Percentiles rank a stretch among this genome's conserved stretches.
These are phyloP conservation scores for Oscheius sp. DNA, from an alignment of 1,140 invertebrate species.

Conservation along the genomic window DNA sequence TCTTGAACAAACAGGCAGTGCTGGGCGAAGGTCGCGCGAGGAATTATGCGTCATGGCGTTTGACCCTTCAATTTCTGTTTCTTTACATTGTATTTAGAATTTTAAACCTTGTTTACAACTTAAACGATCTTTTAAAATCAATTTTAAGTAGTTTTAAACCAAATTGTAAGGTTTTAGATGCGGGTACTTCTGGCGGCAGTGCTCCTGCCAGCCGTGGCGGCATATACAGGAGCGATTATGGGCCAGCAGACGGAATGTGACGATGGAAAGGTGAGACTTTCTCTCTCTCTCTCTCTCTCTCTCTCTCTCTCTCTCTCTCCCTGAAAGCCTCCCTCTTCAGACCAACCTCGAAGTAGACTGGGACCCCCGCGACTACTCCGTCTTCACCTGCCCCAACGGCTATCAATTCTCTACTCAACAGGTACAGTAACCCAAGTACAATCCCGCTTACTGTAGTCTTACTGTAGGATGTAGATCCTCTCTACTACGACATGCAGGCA, in stretches of 20 bases:
- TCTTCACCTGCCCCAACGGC: conserved; percentile 70
- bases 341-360: conserved; percentile 72
- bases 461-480: conserved; percentile 17
- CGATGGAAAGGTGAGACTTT: conserved; percentile 69
- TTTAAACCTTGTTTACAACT: too few relatives aligned
- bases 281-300: conserved; percentile 5
- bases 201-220: neutral
- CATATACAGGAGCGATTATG: conserved; percentile 67
- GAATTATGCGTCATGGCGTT: too few relatives aligned
- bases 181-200: neutral
- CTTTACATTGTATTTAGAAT: too few relatives aligned
- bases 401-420: conserved; percentile 47
- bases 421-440: neutral
- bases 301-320: conserved; percentile 2
- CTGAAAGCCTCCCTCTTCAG: conserved; percentile 64
- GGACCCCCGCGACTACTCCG: conserved; percentile 67
- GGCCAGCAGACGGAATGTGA: conserved; percentile 69
- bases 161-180: neutral
- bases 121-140: too few relatives aligned
- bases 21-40: too few relatives aligned
- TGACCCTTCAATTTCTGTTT: too few relatives aligned
- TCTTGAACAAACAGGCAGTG: too few relatives aligned
- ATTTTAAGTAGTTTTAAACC: too few relatives aligned
- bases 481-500: conserved; percentile 17
- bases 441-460: too few relatives aligned